Evolutionary conservation across 2,113 vertebrate genomes (phyloP).

Genomic region (Antechinus stuartii): DNA sequence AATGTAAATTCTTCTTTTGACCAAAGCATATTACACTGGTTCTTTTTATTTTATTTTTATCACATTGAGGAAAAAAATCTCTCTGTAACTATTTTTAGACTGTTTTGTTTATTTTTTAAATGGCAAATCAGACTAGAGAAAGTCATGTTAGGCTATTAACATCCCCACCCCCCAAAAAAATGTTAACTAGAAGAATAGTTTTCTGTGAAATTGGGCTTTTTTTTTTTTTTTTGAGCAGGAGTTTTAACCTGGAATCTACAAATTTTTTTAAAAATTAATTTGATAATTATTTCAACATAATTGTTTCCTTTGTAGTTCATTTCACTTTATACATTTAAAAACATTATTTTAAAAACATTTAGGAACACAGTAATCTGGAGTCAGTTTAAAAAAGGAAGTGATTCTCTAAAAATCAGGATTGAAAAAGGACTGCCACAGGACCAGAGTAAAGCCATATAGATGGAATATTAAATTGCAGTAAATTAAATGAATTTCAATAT

Average conservation of each 20-base stretch:
- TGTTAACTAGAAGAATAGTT: background rate
- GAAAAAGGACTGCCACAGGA: background rate
- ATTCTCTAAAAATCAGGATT: background rate
- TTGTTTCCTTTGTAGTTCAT: too few species aligned
- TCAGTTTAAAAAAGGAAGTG: background rate
- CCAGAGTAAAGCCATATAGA: background rate
- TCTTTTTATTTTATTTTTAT: too few species aligned
- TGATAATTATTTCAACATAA: too few species aligned
- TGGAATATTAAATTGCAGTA: too few species aligned
- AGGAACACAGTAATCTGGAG: background rate
- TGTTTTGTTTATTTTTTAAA: too few species aligned
- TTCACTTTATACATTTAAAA: too few species aligned
- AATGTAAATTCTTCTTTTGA: too few species aligned
- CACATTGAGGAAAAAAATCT: background rate
- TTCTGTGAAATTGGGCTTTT: background rate
- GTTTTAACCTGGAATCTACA: too few species aligned
- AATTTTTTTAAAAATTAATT: too few species aligned
- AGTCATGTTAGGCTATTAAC: background rate
- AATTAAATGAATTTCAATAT: background rate
- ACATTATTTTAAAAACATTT: too few species aligned
- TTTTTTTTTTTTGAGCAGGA: too few species aligned
- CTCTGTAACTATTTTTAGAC: background rate
- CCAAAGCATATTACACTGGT: too few species aligned
- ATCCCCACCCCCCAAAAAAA: background rate
- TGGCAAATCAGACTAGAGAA: background rate